Conservation (phyloP, 2,797 vertebrate genomes). For the Ptychadena robeensis region DNA sequence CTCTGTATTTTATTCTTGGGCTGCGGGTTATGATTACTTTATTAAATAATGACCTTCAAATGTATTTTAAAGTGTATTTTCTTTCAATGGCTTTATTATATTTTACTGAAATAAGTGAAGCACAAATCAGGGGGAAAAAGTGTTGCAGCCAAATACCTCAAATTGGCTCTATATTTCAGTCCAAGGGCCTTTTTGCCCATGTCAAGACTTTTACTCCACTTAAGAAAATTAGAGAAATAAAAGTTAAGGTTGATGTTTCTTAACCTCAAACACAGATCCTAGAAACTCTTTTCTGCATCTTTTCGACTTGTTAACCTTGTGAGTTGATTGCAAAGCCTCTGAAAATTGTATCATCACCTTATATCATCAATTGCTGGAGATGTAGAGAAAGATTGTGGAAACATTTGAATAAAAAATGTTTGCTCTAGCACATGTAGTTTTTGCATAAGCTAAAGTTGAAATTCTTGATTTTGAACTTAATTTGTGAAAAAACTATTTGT, state of each 20-base stretch:
- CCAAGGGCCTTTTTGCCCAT: not conserved
- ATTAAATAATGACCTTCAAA: conserved; percentile 55
- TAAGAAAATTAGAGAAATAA: conserved; percentile 7
- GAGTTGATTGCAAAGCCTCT: too few relatives aligned
- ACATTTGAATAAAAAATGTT: too few relatives aligned
- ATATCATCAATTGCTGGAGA: too few relatives aligned
- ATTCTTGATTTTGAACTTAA: too few relatives aligned
- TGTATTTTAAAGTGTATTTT: conserved; percentile 47
- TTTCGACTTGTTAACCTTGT: too few relatives aligned
- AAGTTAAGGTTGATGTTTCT: conserved; percentile 11
- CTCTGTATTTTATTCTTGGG: conserved; percentile 56
- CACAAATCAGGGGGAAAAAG: conserved; percentile 8
- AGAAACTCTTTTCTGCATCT: not conserved
- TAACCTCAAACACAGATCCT: conserved; percentile 16
- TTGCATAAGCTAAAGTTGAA: too few relatives aligned
- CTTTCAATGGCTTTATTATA: conserved; percentile 43
- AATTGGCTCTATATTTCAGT: not conserved
- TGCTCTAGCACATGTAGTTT: too few relatives aligned
- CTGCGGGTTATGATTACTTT: conserved; percentile 49
- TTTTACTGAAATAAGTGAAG: conserved; percentile 11
- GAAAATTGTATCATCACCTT: too few relatives aligned
- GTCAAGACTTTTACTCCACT: conserved; percentile 4
- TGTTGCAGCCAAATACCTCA: not conserved
- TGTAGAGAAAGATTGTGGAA: too few relatives aligned
- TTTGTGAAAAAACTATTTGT: too few relatives aligned